Base-by-base conservation (phyloP, 1,140 invertebrate genomes). In the Onthophagus taurus region DNA sequence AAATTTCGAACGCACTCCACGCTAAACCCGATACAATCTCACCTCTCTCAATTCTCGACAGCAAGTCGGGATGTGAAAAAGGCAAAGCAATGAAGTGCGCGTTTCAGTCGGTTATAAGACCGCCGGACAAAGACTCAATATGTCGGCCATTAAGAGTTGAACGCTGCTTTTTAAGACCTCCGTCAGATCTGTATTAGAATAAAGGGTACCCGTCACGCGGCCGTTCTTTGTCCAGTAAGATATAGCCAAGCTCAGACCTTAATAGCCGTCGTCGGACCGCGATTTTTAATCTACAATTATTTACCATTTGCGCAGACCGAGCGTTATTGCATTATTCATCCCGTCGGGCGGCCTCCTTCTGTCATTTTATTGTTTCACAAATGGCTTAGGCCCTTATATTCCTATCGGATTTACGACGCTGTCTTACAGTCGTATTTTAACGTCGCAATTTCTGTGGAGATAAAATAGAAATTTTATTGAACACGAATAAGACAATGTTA, bases 251-350 rank as follows among this genome's bases (percentile, higher is more conserved):
- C 18, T 37, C 18, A 3, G 7, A 11, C 14, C 9, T 37, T 37
- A 37, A 37, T 21, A 37, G 35, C 18, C 24, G 24, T 37, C 24
- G 35, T 37, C 19, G n/a, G 6, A 11, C 31, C 19, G 21, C 35
- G 37, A 36, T 45, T 45, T 45, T 45, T 45, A 37, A 37, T 35
- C 16, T 23, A 19, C 43, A 37, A 36, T 37, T 45, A 45, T 45
- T 45, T 45, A 37, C 34, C 43, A 36, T 45, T 45, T 37, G 34
- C 16, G 26, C 43, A 45, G 0, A 26, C 17, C 18, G 6, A 21
- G 9, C 18, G 19, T 16, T 20, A 21, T 21, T 45, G 43, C 21
- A 36, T 45, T 45, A 45, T 45, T 45, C 43, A 45, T 45, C 23
- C 23, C 14, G 12, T 38, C 18, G 4, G 12, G 19, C 36, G n/a